Percentiles rank a stretch among this genome's conserved stretches.
These are phyloP conservation scores for Alosa sapidissima DNA, from an alignment of 2,797 vertebrate species.

Conservation along the genomic window DNA sequence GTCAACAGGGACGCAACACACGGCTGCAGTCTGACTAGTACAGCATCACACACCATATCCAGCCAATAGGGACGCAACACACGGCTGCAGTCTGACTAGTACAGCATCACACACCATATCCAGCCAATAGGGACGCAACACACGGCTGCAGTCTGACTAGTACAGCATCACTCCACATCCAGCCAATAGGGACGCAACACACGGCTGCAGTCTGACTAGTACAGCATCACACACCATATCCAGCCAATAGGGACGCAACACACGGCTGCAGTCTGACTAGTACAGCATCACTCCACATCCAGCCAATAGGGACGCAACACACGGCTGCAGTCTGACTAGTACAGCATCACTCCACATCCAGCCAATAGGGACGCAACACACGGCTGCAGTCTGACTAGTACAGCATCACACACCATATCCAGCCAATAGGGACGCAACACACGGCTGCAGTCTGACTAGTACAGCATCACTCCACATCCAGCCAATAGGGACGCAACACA, in stretches of 20 bases:
- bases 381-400: neutral
- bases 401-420: neutral
- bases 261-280: neutral
- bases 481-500: neutral
- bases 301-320: neutral
- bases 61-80: neutral
- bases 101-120: neutral
- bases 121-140: neutral
- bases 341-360: neutral
- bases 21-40: neutral
- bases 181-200: neutral
- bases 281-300: neutral
- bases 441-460: neutral
- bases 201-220: neutral
- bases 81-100: neutral
- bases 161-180: neutral
- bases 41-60: neutral
- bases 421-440: neutral
- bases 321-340: neutral
- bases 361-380: neutral
- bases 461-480: neutral
- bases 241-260: neutral
- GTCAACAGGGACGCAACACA: neutral
- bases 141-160: neutral
- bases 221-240: neutral